phyloP scores from a whole-genome alignment of 2,113 vertebrate species.

The Stercorarius parasiticus region DNA sequence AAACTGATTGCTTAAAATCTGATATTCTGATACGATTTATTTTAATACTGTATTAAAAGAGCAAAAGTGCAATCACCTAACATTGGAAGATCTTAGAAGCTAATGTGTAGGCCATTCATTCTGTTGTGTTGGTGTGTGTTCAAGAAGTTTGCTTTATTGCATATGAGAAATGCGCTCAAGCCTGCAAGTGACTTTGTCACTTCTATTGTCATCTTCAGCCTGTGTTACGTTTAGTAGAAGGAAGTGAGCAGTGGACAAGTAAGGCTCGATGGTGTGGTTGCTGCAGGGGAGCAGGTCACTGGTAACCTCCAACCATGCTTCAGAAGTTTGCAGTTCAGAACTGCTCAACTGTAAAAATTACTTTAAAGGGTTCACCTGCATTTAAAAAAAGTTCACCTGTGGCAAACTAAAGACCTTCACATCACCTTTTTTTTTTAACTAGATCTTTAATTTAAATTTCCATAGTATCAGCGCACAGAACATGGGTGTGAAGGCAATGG shows the following conservation, averaged over 20 bases:
- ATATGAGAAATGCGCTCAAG: neutral
- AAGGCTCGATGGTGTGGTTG: neutral
- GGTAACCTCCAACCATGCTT: neutral
- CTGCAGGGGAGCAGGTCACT: neutral
- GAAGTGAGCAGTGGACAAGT: fast-evolving
- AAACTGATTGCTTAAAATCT: neutral
- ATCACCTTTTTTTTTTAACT: neutral
- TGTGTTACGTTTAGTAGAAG: neutral
- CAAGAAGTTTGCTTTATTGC: neutral
- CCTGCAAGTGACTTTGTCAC: neutral
- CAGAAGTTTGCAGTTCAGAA: neutral
- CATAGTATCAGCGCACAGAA: neutral
- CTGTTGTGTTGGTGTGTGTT: neutral
- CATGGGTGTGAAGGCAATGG: neutral
- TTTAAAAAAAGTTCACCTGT: neutral
- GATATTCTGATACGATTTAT: neutral
- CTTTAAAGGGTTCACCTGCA: neutral
- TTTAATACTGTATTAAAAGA: neutral
- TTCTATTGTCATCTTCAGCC: neutral
- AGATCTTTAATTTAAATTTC: neutral
- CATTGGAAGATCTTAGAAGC: neutral
- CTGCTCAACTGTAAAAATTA: neutral
- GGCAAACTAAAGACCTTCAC: neutral
- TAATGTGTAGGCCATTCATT: neutral
- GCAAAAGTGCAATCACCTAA: neutral